Evolutionary conservation across 1,140 invertebrate genomes (phyloP).

Genomic region (Pachyrhynchus sulphureomaculatus): DNA sequence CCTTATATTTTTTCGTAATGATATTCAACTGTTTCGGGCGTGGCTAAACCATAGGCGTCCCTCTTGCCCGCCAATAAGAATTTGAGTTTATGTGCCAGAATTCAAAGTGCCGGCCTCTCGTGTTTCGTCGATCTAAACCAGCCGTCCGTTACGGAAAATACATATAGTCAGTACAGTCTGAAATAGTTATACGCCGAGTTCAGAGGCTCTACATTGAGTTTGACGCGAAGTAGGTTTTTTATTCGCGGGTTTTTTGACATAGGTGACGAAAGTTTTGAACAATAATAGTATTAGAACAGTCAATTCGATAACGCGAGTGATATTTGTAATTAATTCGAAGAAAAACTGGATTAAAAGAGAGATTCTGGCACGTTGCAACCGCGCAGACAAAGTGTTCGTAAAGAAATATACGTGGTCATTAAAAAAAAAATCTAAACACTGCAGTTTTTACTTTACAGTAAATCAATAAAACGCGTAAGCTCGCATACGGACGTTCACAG

Average conservation of each 20-base stretch:
- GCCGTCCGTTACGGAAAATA: constrained; percentile 8
- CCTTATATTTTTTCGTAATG: constrained; percentile 45
- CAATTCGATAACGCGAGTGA: constrained; percentile 21
- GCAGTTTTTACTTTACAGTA: no score
- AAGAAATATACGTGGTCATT: no score
- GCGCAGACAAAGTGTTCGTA: background rate
- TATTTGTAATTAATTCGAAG: background rate
- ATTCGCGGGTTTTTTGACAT: background rate
- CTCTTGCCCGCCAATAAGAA: constrained; percentile 21
- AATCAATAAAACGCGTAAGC: no score
- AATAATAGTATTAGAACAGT: background rate
- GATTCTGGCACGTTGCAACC: constrained; percentile 1
- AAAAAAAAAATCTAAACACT: no score
- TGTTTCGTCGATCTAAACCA: background rate
- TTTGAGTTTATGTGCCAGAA: background rate
- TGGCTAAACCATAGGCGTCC: constrained; percentile 25
- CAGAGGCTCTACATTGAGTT: background rate
- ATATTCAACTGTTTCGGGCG: constrained; percentile 43
- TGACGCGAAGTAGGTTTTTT: background rate
- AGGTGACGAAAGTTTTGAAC: background rate
- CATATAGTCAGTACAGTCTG: constrained; percentile 9
- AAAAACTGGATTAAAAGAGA: background rate
- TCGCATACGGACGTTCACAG: background rate
- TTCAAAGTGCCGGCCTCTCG: background rate
- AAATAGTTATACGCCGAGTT: constrained; percentile 19